phyloP scores from a whole-genome alignment of 1,140 invertebrate genomes.

The Drosophila repleta region DNA sequence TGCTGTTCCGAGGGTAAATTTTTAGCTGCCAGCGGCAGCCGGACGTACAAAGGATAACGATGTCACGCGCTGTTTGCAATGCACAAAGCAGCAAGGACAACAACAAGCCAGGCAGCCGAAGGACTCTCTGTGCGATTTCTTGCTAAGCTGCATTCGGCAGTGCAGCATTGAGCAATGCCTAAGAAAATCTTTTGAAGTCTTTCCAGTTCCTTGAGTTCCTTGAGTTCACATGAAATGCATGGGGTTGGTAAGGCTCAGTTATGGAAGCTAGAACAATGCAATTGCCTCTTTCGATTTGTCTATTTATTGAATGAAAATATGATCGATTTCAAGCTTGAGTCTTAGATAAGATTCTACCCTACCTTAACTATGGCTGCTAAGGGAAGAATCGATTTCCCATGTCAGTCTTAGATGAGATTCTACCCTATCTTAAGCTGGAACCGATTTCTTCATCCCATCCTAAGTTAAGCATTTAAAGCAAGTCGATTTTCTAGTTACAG shows the following conservation, averaged over 20 bases:
- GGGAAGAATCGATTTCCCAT: too few relatives aligned
- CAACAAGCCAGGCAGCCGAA: background rate
- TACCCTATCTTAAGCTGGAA: too few relatives aligned
- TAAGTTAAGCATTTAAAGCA: too few relatives aligned
- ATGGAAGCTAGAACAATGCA: background rate
- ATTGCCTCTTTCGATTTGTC: too few relatives aligned
- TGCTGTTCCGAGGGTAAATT: slow-evolving; percentile 19
- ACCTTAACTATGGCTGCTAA: too few relatives aligned
- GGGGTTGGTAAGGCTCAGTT: background rate
- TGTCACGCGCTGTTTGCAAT: slow-evolving; percentile 75
- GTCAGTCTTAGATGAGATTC: too few relatives aligned
- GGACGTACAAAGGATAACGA: slow-evolving; percentile 64
- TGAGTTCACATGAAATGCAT: slow-evolving; percentile 14
- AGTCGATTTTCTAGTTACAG: too few relatives aligned
- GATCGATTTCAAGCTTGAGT: too few relatives aligned
- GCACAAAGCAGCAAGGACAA: slow-evolving; percentile 33
- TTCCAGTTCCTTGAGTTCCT: background rate
- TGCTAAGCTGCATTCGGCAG: slow-evolving; percentile 21
- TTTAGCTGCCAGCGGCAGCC: slow-evolving; percentile 9
- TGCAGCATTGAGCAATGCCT: background rate
- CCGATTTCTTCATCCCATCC: too few relatives aligned
- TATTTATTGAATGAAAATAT: too few relatives aligned
- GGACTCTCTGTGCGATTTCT: slow-evolving; percentile 14
- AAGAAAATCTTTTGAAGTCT: background rate
- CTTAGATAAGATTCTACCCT: too few relatives aligned